Percentiles rank a stretch among this genome's conserved stretches.
These are phyloP conservation scores for Toxotes chatareus DNA, from an alignment of 2,113 vertebrate genomes.

Conservation along the genomic window DNA sequence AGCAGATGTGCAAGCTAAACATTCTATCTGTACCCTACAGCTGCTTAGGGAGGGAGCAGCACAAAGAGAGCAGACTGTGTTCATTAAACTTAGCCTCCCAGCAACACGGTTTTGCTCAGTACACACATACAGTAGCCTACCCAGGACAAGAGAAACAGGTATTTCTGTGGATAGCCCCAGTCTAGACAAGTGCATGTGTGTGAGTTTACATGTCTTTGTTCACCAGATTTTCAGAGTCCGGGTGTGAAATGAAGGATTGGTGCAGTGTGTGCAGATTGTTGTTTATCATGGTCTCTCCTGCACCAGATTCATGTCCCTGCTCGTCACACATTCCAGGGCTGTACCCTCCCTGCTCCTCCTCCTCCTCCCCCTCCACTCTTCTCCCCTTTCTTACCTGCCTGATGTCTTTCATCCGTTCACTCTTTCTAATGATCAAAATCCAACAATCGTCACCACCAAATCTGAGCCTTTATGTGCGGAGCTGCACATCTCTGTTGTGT, in stretches of 20 bases:
- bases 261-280: slow-evolving; percentile 44
- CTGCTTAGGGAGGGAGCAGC: slow-evolving; percentile 43
- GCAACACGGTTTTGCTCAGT: slow-evolving; percentile 31
- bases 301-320: slow-evolving; percentile 75
- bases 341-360: slow-evolving; percentile 54
- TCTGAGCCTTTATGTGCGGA: background rate
- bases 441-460: background rate
- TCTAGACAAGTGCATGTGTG: slow-evolving; percentile 5
- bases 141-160: slow-evolving; percentile 21
- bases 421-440: slow-evolving; percentile 17
- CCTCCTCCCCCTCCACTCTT: slow-evolving; percentile 12
- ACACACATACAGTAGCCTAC: background rate
- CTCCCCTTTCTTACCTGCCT: slow-evolving; percentile 28
- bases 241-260: slow-evolving; percentile 2
- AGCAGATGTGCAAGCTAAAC: slow-evolving; percentile 29
- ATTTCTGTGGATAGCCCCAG: slow-evolving; percentile 12
- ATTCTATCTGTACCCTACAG: slow-evolving; percentile 53
- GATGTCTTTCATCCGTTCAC: slow-evolving; percentile 23
- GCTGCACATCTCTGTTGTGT: background rate
- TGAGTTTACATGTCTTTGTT: slow-evolving; percentile 35
- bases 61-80: slow-evolving; percentile 45
- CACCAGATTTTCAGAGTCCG: background rate
- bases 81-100: slow-evolving; percentile 40
- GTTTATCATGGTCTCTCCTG: slow-evolving; percentile 53
- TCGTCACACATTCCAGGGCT: slow-evolving; percentile 78